Base-by-base conservation (phyloP, 2,797 vertebrate species). In the Cyprinodon diabolis region DNA sequence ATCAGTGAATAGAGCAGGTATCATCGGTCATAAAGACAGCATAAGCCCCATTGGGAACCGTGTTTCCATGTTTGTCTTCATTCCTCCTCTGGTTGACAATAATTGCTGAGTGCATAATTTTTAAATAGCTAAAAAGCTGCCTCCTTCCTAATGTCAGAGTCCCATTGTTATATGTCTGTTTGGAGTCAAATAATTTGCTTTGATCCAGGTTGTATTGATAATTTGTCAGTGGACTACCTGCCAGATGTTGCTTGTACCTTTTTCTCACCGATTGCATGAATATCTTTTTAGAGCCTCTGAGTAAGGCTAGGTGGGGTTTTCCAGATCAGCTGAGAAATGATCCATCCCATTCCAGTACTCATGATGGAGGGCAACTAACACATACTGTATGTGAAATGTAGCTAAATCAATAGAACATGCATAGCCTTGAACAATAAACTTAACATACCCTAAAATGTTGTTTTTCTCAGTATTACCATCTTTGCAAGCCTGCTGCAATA, bases 21-120 rank as follows among this genome's bases (percentile, higher is more conserved):
- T 84, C 88, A 93, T 93, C 88, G 81, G 73, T 93, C 92, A 91
- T 73, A 69, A 60, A 68, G 91, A 91, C 90, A 90, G 88, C 81
- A 68, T 11, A 4, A 77, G 71, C 78, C 89, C 84, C 84, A 30
- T 0, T 70, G 78, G 87, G 86, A 71, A 76, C 72, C 58, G 68
- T 73, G 79, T 86, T 86, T 84, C 87, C 84, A 76, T 84, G 81
- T 63, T 73, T 81, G 85, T 71, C 71, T 69, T 23, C 7, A 48
- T 71, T 68, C 79, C 69, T 72, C 75, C 74, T 75, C 55, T 45
- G 69, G 75, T 69, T 76, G 77, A 77, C 62, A 47, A 14, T 86
- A 87, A 78, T 45, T 88, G 87, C 89, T 82, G 90, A 92, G 56
- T 79, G 45, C 68, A 78, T 57, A 69, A 51, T 83, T 83, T 83